Conservation (phyloP, 2,797 vertebrate species). For the Pogonophryne albipinna region DNA sequence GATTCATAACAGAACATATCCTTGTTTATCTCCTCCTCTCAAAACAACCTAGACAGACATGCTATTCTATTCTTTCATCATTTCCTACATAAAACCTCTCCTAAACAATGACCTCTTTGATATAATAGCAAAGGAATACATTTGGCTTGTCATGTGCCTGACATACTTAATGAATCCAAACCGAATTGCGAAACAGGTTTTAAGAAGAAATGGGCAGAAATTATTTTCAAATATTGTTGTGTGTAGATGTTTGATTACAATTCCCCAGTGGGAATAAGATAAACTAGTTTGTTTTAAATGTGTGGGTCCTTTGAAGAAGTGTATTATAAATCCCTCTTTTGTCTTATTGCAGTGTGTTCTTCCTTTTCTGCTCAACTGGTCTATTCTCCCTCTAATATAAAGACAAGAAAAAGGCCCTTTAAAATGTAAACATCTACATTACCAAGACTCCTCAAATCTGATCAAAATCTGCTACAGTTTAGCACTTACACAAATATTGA, state of each 20-base stretch:
- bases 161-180: constrained; percentile 21
- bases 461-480: constrained; percentile 15
- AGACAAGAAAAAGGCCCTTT: not conserved
- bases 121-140: constrained; percentile 17
- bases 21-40: not conserved
- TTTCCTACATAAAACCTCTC: constrained; percentile 15
- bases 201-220: constrained; percentile 1
- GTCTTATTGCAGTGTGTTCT: not conserved
- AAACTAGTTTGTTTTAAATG: constrained; percentile 16
- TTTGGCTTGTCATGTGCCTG: not conserved
- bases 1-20: not conserved
- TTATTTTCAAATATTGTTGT: constrained; percentile 19
- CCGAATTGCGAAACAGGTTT: constrained; percentile 1
- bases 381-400: not conserved
- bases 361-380: not conserved
- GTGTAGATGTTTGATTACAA: constrained; percentile 39
- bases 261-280: constrained; percentile 19
- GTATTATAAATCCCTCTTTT: not conserved
- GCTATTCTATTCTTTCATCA: constrained; percentile 12
- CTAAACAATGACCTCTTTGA: constrained; percentile 24
- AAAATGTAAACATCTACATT: too few relatives aligned
- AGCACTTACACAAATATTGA: constrained; percentile 29
- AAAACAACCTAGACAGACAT: not conserved
- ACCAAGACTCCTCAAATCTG: not conserved
- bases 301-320: not conserved